These are phyloP conservation scores for Auanema freiburgensis DNA, from an alignment of 2,888 invertebrate species.

Conservation along the genomic window DNA sequence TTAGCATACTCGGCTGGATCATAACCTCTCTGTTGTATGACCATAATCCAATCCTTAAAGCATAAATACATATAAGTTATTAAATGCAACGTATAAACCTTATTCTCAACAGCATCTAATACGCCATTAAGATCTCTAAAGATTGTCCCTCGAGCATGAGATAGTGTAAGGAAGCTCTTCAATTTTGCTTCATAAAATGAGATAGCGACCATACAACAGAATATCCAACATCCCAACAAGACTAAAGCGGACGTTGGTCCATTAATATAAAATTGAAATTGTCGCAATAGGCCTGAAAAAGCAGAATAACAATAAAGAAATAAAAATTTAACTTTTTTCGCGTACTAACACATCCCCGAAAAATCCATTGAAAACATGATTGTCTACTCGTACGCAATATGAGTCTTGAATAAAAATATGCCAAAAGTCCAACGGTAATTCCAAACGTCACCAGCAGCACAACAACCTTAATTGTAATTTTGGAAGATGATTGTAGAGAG, in stretches of 20 bases:
- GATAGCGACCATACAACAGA: conserved; percentile 23
- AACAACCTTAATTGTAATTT: conserved; percentile 3
- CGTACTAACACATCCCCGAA: background rate
- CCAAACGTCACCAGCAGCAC: conserved; percentile 1
- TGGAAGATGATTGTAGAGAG: background rate
- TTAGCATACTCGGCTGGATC: conserved; percentile 30
- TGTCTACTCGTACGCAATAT: background rate
- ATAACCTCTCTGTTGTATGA: conserved; percentile 37
- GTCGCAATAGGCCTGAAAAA: conserved; percentile 14
- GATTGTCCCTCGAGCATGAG: conserved; percentile 34
- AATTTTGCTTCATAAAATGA: conserved; percentile 36
- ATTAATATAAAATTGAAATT: conserved; percentile 9
- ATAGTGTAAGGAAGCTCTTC: conserved; percentile 35
- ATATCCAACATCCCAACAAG: conserved; percentile 16
- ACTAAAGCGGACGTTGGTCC: conserved; percentile 15
- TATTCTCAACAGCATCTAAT: conserved; percentile 28
- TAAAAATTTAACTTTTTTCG: background rate
- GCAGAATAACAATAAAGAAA: background rate
- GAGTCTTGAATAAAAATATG: background rate
- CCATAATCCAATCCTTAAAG: conserved; percentile 32
- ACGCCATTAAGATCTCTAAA: conserved; percentile 36
- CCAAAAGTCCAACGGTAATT: background rate
- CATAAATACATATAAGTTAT: no score
- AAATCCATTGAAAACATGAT: background rate
- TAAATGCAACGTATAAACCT: no score